Base-by-base conservation (phyloP, 2,797 vertebrate species). In the Alectoris magna region DNA sequence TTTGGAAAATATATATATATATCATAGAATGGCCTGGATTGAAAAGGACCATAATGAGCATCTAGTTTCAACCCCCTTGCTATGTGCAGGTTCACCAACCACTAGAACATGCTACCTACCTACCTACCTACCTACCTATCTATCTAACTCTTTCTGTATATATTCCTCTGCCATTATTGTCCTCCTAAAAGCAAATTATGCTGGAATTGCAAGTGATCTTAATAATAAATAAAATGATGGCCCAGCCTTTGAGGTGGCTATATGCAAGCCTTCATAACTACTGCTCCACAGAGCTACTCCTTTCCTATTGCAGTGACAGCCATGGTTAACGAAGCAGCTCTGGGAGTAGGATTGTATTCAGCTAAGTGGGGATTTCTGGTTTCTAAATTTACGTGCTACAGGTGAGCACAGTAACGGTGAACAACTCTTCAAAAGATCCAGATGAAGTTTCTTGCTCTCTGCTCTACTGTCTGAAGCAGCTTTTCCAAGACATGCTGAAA, bases 401-500 rank as follows among this genome's bases (percentile, higher is more conserved):
- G 29, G 29, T n/a, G 58, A 29, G 66, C 3, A 2, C 11, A n/a
- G 22, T 72, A 48, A 70, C 51, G 69, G 67, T 4, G 34, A 78
- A n/a, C 39, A 75, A 27, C n/a, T 80, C 67, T 91, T 94, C 69
- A 89, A 48, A 89, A 85, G n/a, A 5, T 48, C 36, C 62, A 80
- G n/a, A 62, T 0, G 3, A 24, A 69, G 62, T 84, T 91, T 71
- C 81, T 83, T 44, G 16, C 49, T 94, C 22, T 89, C 55, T 46
- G 26, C 43, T 60, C 67, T 48, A 38, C 46, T 67, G 34, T 36
- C 34, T 82, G 60, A 80, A 78, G 41, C 26, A 92, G 51, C 36
- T 93, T 82, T 93, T 64, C 58, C 55, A 92, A 84, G 88, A 63
- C 39, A 34, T 11, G 43, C n/a, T 72, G 11, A 78, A 92, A 64